Evolutionary conservation across 2,113 vertebrate species (phyloP), one percentile per base, ranked within the genome.

Genomic region (Tonatia bakeri): DNA sequence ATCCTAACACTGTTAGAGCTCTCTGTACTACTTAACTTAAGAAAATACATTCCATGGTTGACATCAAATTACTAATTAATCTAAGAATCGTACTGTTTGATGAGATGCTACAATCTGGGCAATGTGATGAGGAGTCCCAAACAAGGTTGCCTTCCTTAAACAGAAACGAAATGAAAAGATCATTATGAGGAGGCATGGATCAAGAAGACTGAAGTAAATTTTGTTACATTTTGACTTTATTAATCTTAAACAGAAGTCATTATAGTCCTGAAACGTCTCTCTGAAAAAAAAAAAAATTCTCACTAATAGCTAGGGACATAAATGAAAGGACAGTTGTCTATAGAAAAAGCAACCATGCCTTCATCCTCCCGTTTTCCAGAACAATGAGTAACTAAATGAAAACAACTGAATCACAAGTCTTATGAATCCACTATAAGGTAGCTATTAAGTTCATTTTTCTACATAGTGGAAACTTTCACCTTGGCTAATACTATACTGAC

Each of bases 51-150:
- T 93, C 61, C 83, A 89, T 43, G 33, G 65, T 70, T 92, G 54
- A 83, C 72, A 94, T 83, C 28, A 92, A 96, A 93, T 91, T 82
- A 93, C 61, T 91, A 89, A 96, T 93, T 88, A 95, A 91, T 83
- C 70, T 87, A 93, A 91, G 31, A 91, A 13, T 77, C 79, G 52
- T 90, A 50, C 33, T 93, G 36, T 70, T 87, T 95, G 72, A 92
- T 81, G 59, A 82, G 56, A 94, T 88, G 59, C 50, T 84, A 86
- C 80, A 90, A 94, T 94, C 80, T 84, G 45, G 40, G 70, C 64
- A 95, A 85, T 70, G 54, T 64, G 33, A 67, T 52, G 47, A 91
- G 28, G 40, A 91, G 28, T 89, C 36, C 59, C 87, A 94, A 52
- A 93, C 38, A 86, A 73, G 64, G 33, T 4, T 72, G 76, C n/a